Evolutionary conservation across 2,797 vertebrate genomes (phyloP).

Genomic region (Malacoctenus gilli): DNA sequence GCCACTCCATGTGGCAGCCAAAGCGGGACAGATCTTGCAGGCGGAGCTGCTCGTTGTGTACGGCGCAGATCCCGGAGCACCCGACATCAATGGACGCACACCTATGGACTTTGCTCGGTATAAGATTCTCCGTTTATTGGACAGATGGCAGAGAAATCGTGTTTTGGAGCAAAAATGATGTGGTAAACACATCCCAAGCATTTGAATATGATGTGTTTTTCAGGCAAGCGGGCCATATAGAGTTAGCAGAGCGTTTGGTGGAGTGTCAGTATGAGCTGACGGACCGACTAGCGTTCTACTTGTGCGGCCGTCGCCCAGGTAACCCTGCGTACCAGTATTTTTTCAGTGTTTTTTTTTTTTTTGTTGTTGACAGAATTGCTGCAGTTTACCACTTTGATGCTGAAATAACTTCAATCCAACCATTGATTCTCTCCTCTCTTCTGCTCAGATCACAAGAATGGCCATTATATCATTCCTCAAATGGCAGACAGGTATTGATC

Average conservation of each 20-base stretch:
- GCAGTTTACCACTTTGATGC: no score
- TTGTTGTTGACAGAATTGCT: no score
- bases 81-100: conserved; percentile 93
- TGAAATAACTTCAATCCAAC: background rate
- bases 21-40: conserved; percentile 94
- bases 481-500: conserved; percentile 95
- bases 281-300: conserved; percentile 93
- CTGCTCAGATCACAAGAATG: conserved; percentile 95
- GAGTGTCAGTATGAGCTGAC: conserved; percentile 98
- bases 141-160: no score
- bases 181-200: background rate
- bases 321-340: conserved; percentile 16
- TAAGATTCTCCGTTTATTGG: no score
- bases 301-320: conserved; percentile 95
- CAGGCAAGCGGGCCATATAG: conserved; percentile 94
- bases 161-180: no score
- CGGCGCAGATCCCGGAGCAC: conserved; percentile 93
- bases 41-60: conserved; percentile 96
- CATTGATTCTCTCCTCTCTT: background rate
- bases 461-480: conserved; percentile 98
- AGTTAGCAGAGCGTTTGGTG: conserved; percentile 92
- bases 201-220: conserved; percentile 24
- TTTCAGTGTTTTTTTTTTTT: no score
- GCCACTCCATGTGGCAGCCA: conserved; percentile 93
- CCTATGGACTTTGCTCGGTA: conserved; percentile 97